A percentile compares a stretch with the other conserved stretches of the same genome.
These are phyloP conservation scores for Arctopsyche grandis DNA, from an alignment of 1,140 invertebrate genomes.

Conservation along the genomic window DNA sequence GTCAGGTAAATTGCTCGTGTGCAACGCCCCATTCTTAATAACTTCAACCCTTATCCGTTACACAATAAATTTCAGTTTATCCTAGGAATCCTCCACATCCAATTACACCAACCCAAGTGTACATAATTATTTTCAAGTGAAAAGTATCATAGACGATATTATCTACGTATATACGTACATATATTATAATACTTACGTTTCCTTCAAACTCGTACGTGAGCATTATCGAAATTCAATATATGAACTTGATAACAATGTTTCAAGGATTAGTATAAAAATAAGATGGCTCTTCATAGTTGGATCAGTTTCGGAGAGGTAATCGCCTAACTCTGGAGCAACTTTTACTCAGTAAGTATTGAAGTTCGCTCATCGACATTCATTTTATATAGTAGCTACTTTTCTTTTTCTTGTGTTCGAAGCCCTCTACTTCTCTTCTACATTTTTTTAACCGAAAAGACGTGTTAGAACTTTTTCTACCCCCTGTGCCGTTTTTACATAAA, in stretches of 20 bases:
- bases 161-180: too few species aligned
- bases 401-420: neutral
- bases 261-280: neutral
- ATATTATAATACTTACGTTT: too few species aligned
- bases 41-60: conserved; percentile 32
- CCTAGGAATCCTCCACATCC: neutral
- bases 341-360: neutral
- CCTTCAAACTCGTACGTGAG: too few species aligned
- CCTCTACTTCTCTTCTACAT: neutral
- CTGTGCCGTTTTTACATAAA: too few species aligned
- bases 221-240: neutral
- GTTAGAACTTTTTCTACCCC: neutral
- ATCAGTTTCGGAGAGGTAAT: conserved; percentile 1
- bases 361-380: conserved; percentile 20
- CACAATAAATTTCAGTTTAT: conserved; percentile 15
- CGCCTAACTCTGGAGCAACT: neutral
- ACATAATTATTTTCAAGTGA: too few species aligned
- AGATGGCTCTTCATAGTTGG: neutral
- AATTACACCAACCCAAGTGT: neutral
- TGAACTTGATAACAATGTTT: neutral
- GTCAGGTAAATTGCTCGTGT: conserved; percentile 26
- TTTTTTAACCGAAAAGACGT: conserved; percentile 7
- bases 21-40: conserved; percentile 12
- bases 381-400: conserved; percentile 21
- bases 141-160: too few species aligned